Evolutionary conservation across 1,140 invertebrate genomes (phyloP), one percentile per base, ranked within the genome.

Genomic region (Micrasema longulum): DNA sequence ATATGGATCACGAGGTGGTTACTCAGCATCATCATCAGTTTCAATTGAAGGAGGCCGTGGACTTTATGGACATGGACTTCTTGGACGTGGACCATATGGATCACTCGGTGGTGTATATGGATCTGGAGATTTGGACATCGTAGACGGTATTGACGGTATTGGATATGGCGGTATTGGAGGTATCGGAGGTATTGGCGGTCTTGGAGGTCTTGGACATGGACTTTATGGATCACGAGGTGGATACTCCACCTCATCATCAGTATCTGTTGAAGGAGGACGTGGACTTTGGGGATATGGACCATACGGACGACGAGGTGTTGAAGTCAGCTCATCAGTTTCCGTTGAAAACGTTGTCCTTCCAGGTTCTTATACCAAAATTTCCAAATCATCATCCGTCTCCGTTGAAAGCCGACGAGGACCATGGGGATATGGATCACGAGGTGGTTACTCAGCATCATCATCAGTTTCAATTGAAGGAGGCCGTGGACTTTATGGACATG

Each of bases 401-500:
- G 16, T 45, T 18, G 55, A 60, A 41, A 31, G 23, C 12, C 1
- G 35, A 35, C 18, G 55, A 64, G 14, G 71, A 48, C 2, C 26
- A 31, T 31, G 20, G 0, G 26, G 26, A 31, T 31, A 31, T 31
- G 26, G 26, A 31, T 31, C 26, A 31, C 26, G 26, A 31, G 26
- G 26, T 7, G 26, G 26, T 7, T 31, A 31, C 7, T 53, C 20
- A 9, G 50, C 12, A 7, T 53, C 50, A 22, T n/a, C 11, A 6
- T 69, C 35, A 31, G 64, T 52, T 11, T 50, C 38, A 1, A 7
- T 52, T 43, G 66, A 57, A 55, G 52, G 66, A 5, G 18, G 52
- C 2, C 52, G 52, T 12, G 55, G 68, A 70, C 68, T 43, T 22
- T 52, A 16, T n/a, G 20, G 60, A 52, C 36, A 38, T 18, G 70